These are phyloP conservation scores for Crotalus tigris DNA, from an alignment of 2,113 vertebrate species.

Conservation along the genomic window DNA sequence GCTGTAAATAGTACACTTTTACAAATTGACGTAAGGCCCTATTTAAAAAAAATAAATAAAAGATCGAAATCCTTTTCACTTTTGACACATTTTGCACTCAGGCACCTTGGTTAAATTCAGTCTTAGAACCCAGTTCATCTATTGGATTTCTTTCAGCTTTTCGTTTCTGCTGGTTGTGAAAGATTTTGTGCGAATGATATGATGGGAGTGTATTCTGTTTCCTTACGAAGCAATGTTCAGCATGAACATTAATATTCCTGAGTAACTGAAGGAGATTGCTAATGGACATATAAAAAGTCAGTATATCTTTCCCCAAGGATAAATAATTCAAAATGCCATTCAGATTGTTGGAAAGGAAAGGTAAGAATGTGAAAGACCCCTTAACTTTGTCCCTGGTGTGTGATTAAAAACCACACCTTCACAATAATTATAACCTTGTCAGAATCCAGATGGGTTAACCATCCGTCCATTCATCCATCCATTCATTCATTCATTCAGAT, in stretches of 20 bases:
- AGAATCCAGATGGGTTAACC: neutral
- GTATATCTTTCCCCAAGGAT: neutral
- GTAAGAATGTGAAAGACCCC: neutral
- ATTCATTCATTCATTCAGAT: neutral
- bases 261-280: constrained; percentile 4
- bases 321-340: neutral
- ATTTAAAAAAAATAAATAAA: neutral
- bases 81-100: neutral
- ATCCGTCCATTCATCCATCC: neutral
- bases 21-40: neutral
- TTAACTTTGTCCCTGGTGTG: neutral
- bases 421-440: neutral
- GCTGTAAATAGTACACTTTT: neutral
- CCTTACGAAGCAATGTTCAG: neutral
- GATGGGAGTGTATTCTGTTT: neutral
- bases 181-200: neutral
- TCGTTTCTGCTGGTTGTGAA: neutral
- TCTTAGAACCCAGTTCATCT: neutral
- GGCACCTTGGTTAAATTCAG: neutral
- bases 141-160: neutral
- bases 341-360: neutral
- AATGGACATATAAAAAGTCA: neutral
- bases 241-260: neutral
- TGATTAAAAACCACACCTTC: neutral
- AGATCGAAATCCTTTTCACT: neutral